Evolutionary conservation across 2,113 vertebrate genomes (phyloP).

Genomic region (Lonchura striata): DNA sequence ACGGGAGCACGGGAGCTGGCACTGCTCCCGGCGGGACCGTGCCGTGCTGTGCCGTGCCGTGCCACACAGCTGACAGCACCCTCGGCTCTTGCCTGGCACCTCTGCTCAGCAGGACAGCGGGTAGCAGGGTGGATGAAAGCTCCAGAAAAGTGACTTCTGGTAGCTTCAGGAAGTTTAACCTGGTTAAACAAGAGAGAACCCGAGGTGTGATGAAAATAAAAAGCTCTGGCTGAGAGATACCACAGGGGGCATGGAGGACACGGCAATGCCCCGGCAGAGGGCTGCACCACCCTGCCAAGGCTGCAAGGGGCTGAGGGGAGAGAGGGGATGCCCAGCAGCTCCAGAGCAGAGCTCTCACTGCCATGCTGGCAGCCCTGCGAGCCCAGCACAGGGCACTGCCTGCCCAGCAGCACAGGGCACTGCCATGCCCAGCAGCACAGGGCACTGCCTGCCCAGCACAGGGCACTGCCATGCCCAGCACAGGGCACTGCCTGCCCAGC

Average conservation of each 20-base stretch:
- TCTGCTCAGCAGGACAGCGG: background rate
- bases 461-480: fast-evolving
- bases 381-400: background rate
- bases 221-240: background rate
- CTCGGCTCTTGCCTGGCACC: background rate
- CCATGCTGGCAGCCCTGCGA: fast-evolving
- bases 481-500: no score
- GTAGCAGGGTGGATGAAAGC: background rate
- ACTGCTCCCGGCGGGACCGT: background rate
- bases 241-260: fast-evolving
- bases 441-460: no score
- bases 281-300: background rate
- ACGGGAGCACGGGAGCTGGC: background rate
- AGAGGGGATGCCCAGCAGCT: fast-evolving
- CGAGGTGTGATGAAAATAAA: background rate
- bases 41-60: background rate
- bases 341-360: background rate
- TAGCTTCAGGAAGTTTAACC: background rate
- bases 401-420: no score
- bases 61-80: background rate
- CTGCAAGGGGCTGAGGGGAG: fast-evolving
- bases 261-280: fast-evolving
- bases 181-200: background rate
- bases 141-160: background rate
- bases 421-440: fast-evolving